Conservation (phyloP, 1,140 invertebrate genomes). For the Mercenaria mercenaria region DNA sequence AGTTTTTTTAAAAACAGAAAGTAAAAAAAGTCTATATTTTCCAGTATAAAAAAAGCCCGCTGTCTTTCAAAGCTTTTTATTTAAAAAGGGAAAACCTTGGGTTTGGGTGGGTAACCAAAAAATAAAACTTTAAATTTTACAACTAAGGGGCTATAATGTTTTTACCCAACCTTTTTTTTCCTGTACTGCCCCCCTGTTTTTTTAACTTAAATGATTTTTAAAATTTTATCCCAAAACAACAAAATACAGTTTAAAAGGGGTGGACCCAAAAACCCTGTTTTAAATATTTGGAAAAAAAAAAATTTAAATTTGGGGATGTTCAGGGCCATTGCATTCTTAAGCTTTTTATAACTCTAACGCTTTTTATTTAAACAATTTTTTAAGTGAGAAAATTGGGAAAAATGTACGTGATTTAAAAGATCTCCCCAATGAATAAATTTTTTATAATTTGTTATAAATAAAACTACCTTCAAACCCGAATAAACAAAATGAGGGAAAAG, state of each 20-base stretch:
- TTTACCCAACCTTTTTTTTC: too few relatives aligned
- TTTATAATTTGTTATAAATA: neutral
- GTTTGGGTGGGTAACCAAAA: too few relatives aligned
- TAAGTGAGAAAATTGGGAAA: neutral
- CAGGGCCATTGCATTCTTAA: neutral
- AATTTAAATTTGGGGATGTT: conserved; percentile 16
- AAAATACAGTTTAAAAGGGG: conserved; percentile 1
- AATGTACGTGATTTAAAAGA: neutral
- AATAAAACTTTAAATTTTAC: too few relatives aligned
- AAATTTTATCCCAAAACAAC: neutral
- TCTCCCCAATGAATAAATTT: neutral
- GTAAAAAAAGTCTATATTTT: too few relatives aligned
- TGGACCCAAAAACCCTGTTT: neutral
- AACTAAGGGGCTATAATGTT: too few relatives aligned
- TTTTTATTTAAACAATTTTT: neutral
- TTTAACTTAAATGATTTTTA: conserved; percentile 10
- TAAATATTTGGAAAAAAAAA: conserved; percentile 30
- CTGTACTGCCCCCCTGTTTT: neutral
- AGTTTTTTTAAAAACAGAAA: too few relatives aligned
- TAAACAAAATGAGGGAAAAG: too few relatives aligned
- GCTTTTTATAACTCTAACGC: neutral
- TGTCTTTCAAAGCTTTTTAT: too few relatives aligned
- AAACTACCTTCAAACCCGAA: too few relatives aligned
- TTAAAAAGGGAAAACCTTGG: too few relatives aligned
- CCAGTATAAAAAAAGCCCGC: too few relatives aligned